Evolutionary conservation across 2,797 vertebrate genomes (phyloP).

Genomic region (Craterocephalus amniculus): DNA sequence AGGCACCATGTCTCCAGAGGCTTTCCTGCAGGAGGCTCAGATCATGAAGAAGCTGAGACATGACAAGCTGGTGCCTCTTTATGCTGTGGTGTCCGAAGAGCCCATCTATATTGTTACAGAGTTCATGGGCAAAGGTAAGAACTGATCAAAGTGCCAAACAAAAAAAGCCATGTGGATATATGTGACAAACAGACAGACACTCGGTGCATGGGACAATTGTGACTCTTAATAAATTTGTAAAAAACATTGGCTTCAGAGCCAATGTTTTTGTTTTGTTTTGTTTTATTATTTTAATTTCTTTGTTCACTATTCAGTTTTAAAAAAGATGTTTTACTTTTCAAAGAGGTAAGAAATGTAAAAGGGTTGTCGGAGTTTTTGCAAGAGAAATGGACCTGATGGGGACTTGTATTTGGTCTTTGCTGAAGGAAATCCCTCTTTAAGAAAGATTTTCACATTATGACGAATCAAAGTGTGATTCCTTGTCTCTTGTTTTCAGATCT

Average conservation of each 20-base stretch:
- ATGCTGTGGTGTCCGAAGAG: slow-evolving; percentile 97
- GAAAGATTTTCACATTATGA: background rate
- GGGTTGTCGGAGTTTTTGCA: background rate
- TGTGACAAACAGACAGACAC: background rate
- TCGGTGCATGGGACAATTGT: background rate
- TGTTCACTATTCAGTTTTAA: no score
- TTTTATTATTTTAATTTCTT: no score
- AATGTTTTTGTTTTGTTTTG: no score
- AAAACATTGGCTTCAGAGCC: background rate
- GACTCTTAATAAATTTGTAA: background rate
- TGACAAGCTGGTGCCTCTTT: slow-evolving; percentile 95
- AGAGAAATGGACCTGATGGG: background rate
- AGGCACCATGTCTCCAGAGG: slow-evolving; percentile 98
- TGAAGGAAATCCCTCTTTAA: background rate
- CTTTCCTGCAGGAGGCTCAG: slow-evolving; percentile 97
- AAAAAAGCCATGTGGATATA: background rate
- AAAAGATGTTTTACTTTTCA: no score
- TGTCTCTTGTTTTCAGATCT: background rate
- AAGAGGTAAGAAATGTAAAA: no score
- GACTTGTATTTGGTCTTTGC: background rate
- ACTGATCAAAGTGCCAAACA: slow-evolving; percentile 1
- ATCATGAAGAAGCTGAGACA: slow-evolving; percentile 98
- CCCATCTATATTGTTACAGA: slow-evolving; percentile 98
- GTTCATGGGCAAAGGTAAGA: slow-evolving; percentile 96
- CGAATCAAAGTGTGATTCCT: background rate